Base-by-base conservation (phyloP, 2,797 vertebrate genomes). In the Gambelia wislizenii region DNA sequence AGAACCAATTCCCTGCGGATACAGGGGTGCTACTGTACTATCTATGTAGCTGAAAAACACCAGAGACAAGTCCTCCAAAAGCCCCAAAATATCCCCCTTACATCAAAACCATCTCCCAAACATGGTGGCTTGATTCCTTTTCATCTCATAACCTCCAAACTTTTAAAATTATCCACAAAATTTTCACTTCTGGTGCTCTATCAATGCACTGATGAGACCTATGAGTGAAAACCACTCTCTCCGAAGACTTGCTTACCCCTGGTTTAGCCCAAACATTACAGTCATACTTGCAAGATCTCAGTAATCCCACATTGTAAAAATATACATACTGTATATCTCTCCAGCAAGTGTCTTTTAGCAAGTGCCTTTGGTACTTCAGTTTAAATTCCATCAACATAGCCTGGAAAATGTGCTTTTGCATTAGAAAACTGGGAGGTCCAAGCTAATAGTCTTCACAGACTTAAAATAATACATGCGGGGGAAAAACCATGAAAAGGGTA, bases 381-480 rank as follows among this genome's bases (percentile, higher is more conserved):
- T 80, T 44, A 80, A 89, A 85, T 85, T 74, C 27, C 36, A 49
- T 54, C n/a, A 61, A 72, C 33, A 52, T 47, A 85, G 77, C 56
- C 59, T 59, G 25, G 18, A 27, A 44, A 89, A n/a, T n/a, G 13
- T 70, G 20, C 25, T 56, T 83, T 79, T 84, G 61, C 47, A 79
- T 88, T 88, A 77, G 47, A 79, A 84, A 80, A 69, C 39, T 18
- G 49, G 80, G 13, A 72, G 44, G 42, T 69, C 52, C 13, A 89
- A 70, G 22, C 3, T 59, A 47, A 85, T 61, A 44, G 30, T 85
- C n/a, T 85, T 42, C 75, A 91, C 76, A 22, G 49, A 25, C 59
- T 84, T 30, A 82, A 69, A 87, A 67, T 88, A 42, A 3, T 33
- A 39, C 13, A 86, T 39, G 52, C n/a, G n/a, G 49, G 12, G 16